A percentile compares a stretch with the other conserved stretches of the same genome.
Conservation (phyloP, 2,113 vertebrate species). For the Notothenia coriiceps region DNA sequence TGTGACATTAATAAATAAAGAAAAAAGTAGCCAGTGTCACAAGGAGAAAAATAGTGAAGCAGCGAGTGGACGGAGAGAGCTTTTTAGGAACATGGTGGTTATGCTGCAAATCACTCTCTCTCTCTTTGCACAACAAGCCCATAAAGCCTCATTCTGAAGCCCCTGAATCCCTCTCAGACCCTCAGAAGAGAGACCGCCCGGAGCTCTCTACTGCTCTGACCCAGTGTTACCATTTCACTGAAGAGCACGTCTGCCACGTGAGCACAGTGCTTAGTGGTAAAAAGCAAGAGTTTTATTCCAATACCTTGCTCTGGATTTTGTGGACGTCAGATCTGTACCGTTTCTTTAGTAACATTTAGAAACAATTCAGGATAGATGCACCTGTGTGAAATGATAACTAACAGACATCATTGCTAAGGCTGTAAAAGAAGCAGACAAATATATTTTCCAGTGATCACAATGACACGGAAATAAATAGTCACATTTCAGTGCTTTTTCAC, state of each 20-base stretch:
- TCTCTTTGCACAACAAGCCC: slow-evolving; percentile 41
- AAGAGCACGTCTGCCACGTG: background rate
- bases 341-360: background rate
- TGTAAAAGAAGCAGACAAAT: background rate
- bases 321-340: background rate
- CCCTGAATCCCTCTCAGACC: slow-evolving; percentile 25
- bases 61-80: background rate
- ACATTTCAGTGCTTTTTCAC: background rate
- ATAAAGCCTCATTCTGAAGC: slow-evolving; percentile 29
- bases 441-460: background rate
- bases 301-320: background rate
- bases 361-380: background rate
- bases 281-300: background rate
- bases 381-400: background rate
- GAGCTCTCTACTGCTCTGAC: slow-evolving; percentile 1
- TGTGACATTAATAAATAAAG: no score
- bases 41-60: background rate
- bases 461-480: slow-evolving; percentile 1
- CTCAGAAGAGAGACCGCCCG: background rate
- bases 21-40: no score
- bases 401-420: background rate
- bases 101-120: slow-evolving; percentile 31
- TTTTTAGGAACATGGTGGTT: slow-evolving; percentile 23
- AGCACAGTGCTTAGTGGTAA: background rate
- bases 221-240: background rate